Evolutionary conservation across 1,140 invertebrate genomes (phyloP), one percentile per base, ranked within the genome.

Genomic region (Apis dorsata): DNA sequence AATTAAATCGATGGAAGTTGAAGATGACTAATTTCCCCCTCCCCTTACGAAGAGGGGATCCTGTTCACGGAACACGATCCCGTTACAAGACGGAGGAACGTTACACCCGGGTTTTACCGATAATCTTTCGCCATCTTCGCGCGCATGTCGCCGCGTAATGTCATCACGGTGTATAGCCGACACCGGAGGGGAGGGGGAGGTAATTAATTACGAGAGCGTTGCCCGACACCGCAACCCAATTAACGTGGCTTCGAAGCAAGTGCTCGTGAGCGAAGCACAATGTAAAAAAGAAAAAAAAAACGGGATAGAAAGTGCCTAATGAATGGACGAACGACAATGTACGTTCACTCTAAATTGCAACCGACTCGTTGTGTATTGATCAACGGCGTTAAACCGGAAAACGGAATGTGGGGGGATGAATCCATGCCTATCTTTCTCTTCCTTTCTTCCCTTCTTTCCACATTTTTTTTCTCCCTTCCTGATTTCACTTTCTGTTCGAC

Each of bases 151-250:
- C 51, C 10, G 81, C 81, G 65, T 79, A 79, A 79, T 79, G 68
- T 71, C 81, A 72, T 69, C 70, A 68, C 24, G 8, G 49, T 68
- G 73, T 77, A 80, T 24, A 82, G 24, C 60, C 66, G 81, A 88
- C 59, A 72, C 66, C 63, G 5, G 24, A 24, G 24, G 24, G 24
- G 24, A 24, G 4, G 72, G 79, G 83, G 3, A 59, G 79, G 83
- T 71, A 88, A 85, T 88, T 88, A 88, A 88, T 87, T 79, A 63
- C 68, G 77, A 69, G 74, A 70, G 60, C 65, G 75, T 77, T 49
- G 77, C 51, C 55, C 73, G 79, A 72, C 68, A 79, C 72, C 79
- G 60, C 59, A 59, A 69, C 63, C 71, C 76, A 88, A 87, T 88
- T 88, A 88, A 87, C 75, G 57, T 13, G 59, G 24, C 53, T 13